These are phyloP conservation scores for Recurvirostra avosetta DNA, from an alignment of 2,113 vertebrate species.

Conservation along the genomic window DNA sequence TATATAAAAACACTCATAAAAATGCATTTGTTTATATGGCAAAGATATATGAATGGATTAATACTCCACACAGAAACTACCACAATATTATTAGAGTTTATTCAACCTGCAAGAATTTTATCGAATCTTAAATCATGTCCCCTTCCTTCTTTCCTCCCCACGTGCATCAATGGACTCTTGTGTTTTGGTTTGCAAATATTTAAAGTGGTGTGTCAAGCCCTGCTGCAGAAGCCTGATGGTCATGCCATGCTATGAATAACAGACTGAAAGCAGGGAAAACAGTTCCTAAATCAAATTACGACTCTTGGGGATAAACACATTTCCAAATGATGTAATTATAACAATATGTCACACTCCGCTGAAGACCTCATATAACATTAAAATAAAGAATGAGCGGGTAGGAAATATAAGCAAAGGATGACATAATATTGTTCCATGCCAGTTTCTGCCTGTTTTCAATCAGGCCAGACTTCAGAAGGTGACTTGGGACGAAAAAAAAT, in stretches of 20 bases:
- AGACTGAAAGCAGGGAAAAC: conserved; percentile 64
- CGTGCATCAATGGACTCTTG: conserved; percentile 48
- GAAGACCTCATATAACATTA: conserved; percentile 70
- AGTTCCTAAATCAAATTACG: conserved; percentile 71
- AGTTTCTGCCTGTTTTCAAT: conserved; percentile 61
- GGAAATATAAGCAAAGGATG: conserved; percentile 67
- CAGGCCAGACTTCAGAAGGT: conserved; percentile 16
- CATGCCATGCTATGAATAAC: conserved; percentile 67
- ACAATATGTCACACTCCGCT: conserved; percentile 69
- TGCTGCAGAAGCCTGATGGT: conserved; percentile 49
- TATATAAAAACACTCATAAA: conserved; percentile 46
- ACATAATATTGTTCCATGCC: conserved; percentile 57
- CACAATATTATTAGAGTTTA: conserved; percentile 63
- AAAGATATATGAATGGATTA: conserved; percentile 47
- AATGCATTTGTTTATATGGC: conserved; percentile 52
- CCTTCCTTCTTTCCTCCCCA: conserved; percentile 22
- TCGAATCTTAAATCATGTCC: conserved; percentile 67
- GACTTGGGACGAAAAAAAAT: neutral
- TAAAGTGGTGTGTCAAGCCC: conserved; percentile 56
- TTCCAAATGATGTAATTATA: conserved; percentile 72
- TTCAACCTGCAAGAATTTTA: conserved; percentile 69
- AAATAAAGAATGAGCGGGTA: conserved; percentile 66
- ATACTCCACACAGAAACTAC: conserved; percentile 42
- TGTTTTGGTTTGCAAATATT: conserved; percentile 59
- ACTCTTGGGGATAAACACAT: conserved; percentile 68